Conservation (phyloP, 2,113 vertebrate species). For the Ictidomys tridecemlineatus region DNA sequence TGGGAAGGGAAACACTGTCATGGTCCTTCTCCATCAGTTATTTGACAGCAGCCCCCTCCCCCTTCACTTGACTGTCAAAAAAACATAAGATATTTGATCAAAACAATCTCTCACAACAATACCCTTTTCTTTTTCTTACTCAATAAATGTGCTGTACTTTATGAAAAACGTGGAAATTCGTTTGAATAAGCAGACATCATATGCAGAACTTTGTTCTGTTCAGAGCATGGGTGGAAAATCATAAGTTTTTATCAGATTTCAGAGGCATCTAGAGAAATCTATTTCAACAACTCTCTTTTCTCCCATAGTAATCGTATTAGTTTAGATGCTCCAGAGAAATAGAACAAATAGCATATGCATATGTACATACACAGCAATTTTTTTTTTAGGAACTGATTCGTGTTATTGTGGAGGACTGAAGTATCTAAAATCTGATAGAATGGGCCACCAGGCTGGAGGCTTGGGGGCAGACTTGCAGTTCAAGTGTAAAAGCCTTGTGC, state of each 20-base stretch:
- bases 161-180: not conserved
- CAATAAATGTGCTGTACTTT: not conserved
- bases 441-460: not conserved
- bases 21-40: not conserved
- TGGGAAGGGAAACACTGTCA: not conserved
- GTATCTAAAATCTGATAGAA: not conserved
- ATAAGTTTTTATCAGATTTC: not conserved
- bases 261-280: not conserved
- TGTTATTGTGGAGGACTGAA: not conserved
- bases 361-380: not conserved
- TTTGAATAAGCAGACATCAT: not conserved
- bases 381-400: not conserved
- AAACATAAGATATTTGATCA: not conserved
- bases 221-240: not conserved
- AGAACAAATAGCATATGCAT: not conserved
- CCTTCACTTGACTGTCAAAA: not conserved
- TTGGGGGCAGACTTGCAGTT: not conserved
- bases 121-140: not conserved
- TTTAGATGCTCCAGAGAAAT: too few relatives aligned
- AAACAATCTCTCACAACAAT: not conserved
- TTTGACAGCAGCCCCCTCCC: not conserved
- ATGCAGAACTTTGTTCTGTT: not conserved
- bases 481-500: not conserved
- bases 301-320: not conserved
- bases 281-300: not conserved